A percentile compares a stretch with the other conserved stretches of the same genome.
Conservation (phyloP, 2,888 invertebrate genomes). For the Myathropa florea region DNA sequence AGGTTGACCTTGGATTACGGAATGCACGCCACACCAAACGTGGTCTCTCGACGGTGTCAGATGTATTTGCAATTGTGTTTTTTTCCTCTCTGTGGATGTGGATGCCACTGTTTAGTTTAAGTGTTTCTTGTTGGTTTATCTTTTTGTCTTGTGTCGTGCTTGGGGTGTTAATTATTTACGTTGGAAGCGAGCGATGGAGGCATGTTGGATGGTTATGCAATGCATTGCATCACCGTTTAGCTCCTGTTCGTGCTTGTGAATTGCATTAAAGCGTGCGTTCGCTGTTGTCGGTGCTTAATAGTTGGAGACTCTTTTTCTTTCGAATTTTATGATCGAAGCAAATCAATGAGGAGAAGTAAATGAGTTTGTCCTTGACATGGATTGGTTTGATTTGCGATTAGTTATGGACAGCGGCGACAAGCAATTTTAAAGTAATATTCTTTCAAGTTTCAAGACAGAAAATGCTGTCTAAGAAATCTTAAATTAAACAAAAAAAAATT, state of each 20-base stretch:
- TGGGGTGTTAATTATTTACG: constrained; percentile 16
- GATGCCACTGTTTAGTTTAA: not conserved
- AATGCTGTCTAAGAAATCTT: no score
- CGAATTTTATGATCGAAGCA: not conserved
- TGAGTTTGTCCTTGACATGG: not conserved
- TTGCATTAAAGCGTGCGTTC: not conserved
- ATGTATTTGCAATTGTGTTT: not conserved
- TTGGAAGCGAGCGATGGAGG: not conserved
- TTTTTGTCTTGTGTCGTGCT: constrained; percentile 8
- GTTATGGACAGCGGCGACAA: not conserved
- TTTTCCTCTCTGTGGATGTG: not conserved
- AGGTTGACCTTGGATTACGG: constrained; percentile 23
- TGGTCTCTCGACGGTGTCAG: not conserved
- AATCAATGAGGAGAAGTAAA: not conserved
- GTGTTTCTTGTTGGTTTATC: constrained; percentile 2
- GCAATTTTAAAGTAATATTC: no score
- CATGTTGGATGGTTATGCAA: constrained; percentile 18
- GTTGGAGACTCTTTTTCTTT: not conserved
- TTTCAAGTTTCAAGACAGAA: no score
- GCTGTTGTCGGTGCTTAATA: not conserved
- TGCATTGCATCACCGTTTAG: constrained; percentile 4
- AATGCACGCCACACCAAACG: not conserved
- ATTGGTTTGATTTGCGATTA: not conserved
- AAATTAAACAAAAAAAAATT: no score
- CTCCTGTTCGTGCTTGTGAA: not conserved